These are phyloP conservation scores for Micronycteris hirsuta DNA, from an alignment of 2,113 vertebrate species.

Conservation along the genomic window DNA sequence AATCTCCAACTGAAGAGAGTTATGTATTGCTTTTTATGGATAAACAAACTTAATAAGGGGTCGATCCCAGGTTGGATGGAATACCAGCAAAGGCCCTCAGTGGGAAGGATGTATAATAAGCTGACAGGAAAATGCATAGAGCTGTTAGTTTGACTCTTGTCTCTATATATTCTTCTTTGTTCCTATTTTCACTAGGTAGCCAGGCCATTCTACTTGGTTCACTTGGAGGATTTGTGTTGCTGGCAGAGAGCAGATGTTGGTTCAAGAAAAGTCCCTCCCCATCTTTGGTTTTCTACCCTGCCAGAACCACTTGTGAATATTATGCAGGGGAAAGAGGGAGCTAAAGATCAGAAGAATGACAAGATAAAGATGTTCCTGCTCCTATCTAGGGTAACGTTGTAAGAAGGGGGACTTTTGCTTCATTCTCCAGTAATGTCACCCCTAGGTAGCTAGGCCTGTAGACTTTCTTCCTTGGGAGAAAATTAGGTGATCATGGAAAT, in stretches of 20 bases:
- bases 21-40: neutral
- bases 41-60: constrained; percentile 6
- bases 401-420: neutral
- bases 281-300: neutral
- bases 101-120: neutral
- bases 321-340: neutral
- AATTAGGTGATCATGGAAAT: neutral
- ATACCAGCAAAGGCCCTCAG: neutral
- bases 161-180: neutral
- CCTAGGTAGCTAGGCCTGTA: neutral
- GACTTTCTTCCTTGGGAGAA: neutral
- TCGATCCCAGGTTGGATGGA: neutral
- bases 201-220: neutral
- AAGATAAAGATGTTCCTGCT: neutral
- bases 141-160: neutral
- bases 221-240: neutral
- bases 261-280: neutral
- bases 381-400: neutral
- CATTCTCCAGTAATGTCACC: neutral
- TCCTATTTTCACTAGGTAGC: neutral
- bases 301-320: neutral
- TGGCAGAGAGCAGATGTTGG: neutral
- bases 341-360: neutral
- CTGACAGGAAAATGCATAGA: neutral
- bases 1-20: neutral